These are phyloP conservation scores for Chelon labrosus DNA, from an alignment of 2,797 vertebrate genomes.

Conservation along the genomic window DNA sequence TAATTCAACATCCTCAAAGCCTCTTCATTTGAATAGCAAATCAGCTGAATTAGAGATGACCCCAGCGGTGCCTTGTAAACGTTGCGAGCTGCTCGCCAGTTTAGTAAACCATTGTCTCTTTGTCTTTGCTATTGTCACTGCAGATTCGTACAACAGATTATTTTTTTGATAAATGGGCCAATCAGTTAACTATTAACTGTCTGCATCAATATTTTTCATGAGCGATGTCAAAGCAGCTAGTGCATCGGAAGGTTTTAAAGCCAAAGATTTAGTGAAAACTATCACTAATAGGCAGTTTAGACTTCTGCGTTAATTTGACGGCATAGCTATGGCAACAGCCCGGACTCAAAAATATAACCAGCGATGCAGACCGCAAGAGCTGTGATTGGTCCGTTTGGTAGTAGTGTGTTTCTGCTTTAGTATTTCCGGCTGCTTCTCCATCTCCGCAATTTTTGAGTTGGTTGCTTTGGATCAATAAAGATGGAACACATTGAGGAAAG, in stretches of 20 bases:
- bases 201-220: neutral
- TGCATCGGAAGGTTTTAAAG: neutral
- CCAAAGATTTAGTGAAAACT: neutral
- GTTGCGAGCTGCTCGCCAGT: neutral
- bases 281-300: too few relatives aligned
- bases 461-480: too few relatives aligned
- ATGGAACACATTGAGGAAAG: too few relatives aligned
- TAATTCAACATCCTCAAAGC: conserved; percentile 26
- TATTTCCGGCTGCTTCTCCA: too few relatives aligned
- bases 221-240: neutral
- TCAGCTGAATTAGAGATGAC: conserved; percentile 15
- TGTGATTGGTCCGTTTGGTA: too few relatives aligned
- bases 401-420: too few relatives aligned
- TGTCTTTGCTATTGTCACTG: neutral
- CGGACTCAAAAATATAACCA: too few relatives aligned
- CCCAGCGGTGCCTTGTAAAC: neutral
- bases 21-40: conserved; percentile 35
- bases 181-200: neutral
- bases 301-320: too few relatives aligned
- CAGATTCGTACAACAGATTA: too few relatives aligned
- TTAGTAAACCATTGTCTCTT: neutral
- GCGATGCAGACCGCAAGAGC: too few relatives aligned
- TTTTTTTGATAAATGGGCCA: neutral
- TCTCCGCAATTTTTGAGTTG: too few relatives aligned
- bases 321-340: too few relatives aligned